A percentile compares a stretch with the other conserved stretches of the same genome.
Evolutionary conservation across 92 coral and sea anemone species (phyloP).

Genomic region (Plumapathes pennacea): DNA sequence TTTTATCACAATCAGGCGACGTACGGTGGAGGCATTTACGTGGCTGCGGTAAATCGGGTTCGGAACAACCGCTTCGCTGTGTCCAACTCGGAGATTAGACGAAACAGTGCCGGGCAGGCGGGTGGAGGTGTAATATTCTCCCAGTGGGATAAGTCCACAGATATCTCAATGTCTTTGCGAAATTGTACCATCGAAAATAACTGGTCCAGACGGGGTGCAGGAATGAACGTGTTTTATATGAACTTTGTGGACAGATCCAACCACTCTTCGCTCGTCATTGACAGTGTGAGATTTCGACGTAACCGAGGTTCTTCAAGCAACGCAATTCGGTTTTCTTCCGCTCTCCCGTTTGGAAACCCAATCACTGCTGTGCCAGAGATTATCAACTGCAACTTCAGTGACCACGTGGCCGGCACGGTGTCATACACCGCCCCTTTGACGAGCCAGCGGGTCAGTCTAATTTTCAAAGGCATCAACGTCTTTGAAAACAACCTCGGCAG

Average conservation of each 20-base stretch:
- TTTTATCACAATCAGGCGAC: conserved; percentile 69
- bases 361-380: conserved; percentile 60
- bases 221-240: conserved; percentile 59
- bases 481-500: conserved; percentile 59
- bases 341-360: conserved; percentile 65
- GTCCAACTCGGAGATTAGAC: conserved; percentile 19
- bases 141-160: conserved; percentile 66
- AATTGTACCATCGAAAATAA: conserved; percentile 53
- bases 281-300: conserved; percentile 13
- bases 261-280: conserved; percentile 12
- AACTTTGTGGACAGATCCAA: no score
- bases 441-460: conserved; percentile 68
- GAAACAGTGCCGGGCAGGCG: conserved; percentile 72
- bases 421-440: conserved; percentile 72
- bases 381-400: conserved; percentile 59
- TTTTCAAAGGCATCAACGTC: conserved; percentile 59
- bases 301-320: conserved; percentile 14
- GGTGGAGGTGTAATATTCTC: conserved; percentile 81
- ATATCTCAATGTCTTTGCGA: conserved; percentile 31
- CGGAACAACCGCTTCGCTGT: conserved; percentile 31
- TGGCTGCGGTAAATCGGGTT: conserved; percentile 47
- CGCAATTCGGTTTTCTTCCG: conserved; percentile 67
- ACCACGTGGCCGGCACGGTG: conserved; percentile 19
- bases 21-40: conserved; percentile 76
- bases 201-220: conserved; percentile 71